Percentiles rank a stretch among this genome's conserved stretches.
These are phyloP conservation scores for Alfaro cultratus DNA, from an alignment of 2,797 vertebrate species.

Conservation along the genomic window DNA sequence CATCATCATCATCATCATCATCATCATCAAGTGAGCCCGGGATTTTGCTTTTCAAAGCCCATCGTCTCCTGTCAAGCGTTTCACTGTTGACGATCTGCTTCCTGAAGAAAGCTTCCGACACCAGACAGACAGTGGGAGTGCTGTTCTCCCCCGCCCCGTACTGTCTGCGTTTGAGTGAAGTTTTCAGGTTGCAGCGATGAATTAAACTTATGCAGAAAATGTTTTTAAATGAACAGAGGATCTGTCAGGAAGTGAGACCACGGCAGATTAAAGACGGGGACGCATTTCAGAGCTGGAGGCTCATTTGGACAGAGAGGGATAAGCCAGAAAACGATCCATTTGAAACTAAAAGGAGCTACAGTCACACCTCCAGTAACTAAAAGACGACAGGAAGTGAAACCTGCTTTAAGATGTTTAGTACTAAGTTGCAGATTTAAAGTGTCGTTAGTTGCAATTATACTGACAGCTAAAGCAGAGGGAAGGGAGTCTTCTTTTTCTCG, in stretches of 20 bases:
- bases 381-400: neutral
- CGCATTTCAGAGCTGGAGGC: constrained; percentile 26
- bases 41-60: constrained; percentile 19
- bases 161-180: constrained; percentile 18
- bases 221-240: constrained; percentile 17
- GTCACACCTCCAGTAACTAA: neutral
- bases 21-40: constrained; percentile 13
- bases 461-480: constrained; percentile 10
- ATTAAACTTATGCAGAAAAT: constrained; percentile 17
- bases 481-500: neutral
- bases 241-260: constrained; percentile 16
- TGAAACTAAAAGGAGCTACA: constrained; percentile 19
- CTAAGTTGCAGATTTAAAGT: constrained; percentile 1
- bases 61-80: constrained; percentile 17
- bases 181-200: constrained; percentile 36
- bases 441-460: constrained; percentile 19
- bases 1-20: constrained; percentile 1
- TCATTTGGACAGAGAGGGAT: constrained; percentile 46
- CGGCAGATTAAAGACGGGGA: constrained; percentile 22
- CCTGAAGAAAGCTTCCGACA: constrained; percentile 24
- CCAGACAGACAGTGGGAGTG: constrained; percentile 27
- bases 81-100: constrained; percentile 20
- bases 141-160: neutral
- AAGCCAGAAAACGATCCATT: constrained; percentile 18
- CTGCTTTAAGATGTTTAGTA: neutral